Conservation (phyloP, 2,888 invertebrate genomes). For the Cheilosia pagana region DNA sequence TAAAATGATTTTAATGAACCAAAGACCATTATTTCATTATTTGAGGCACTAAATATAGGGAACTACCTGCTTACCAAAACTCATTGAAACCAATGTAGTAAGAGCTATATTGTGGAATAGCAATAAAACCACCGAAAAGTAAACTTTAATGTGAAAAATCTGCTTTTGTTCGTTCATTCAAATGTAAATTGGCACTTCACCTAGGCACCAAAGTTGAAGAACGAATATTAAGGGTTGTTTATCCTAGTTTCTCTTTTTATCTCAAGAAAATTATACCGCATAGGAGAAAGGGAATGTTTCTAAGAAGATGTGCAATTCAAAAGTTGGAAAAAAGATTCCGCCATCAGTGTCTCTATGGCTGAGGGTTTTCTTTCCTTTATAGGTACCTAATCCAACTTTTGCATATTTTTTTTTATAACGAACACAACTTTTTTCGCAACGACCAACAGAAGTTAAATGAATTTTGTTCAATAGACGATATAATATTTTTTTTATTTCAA, state of each 20-base stretch:
- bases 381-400: background rate
- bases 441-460: background rate
- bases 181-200: slow-evolving; percentile 55
- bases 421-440: background rate
- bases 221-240: slow-evolving; percentile 46
- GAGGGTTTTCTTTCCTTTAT: background rate
- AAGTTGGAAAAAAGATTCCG: background rate
- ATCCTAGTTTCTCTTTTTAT: slow-evolving; percentile 24
- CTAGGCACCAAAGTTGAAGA: slow-evolving; percentile 19
- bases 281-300: slow-evolving; percentile 19
- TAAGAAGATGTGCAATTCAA: slow-evolving; percentile 21
- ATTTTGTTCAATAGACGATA: background rate
- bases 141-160: slow-evolving; percentile 39
- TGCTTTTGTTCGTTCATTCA: slow-evolving; percentile 26
- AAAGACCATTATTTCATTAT: background rate
- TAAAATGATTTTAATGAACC: slow-evolving; percentile 3
- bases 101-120: slow-evolving; percentile 1
- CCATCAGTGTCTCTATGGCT: background rate
- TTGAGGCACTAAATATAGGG: slow-evolving; percentile 20
- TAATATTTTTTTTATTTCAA: background rate
- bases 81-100: slow-evolving; percentile 36
- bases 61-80: slow-evolving; percentile 34
- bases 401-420: background rate
- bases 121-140: slow-evolving; percentile 20
- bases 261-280: background rate